Base-by-base conservation (phyloP, 2,113 vertebrate species). In the Lepisosteus osseus region DNA sequence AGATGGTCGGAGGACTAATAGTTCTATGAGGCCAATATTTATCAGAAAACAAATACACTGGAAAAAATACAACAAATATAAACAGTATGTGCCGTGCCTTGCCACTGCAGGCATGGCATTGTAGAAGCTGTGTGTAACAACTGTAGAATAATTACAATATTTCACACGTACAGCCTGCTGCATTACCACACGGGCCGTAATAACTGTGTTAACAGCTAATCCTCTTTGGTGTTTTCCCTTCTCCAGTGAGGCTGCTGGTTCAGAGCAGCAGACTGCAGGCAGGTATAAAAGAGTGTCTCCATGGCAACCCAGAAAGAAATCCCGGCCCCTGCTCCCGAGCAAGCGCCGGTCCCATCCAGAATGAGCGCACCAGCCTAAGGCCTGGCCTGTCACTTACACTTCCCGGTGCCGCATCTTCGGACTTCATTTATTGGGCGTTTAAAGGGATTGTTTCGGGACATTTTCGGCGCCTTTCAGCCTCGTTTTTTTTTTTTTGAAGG, bases 211-310 rank as follows among this genome's bases (percentile, higher is more conserved):
- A 65, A 65, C 62, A 65, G 62, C 62, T 65, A 65, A 69, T 74
- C 72, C 72, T 68, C 72, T 69, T 61, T 67, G 64, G 57, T 63
- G 66, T 61, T 29, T 29, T 67, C 67, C 54, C 56, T 14, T 67
- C 72, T 65, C 72, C 56, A 55, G 66, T 65, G 72, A 68, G 64
- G 72, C 72, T 45, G 40, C 67, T 69, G 72, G 72, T 74, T 64
- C 56, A 67, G 72, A 74, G 64, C 72, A 69, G 62, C 67, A 64
- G 72, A 64, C 72, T 41, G 66, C 72, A 74, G 66, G 67, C 72
- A 69, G 67, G 66, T 69, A 74, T 74, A 69, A 74, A 64, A 74
- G 68, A 74, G 57, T 44, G 67, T 74, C 72, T 68, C 72, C 72
- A 74, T 74, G 61, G 72, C 72, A 74, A 74, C 72, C 45, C 45